Conservation (phyloP, 2,888 invertebrate species). For the Clistopyga incitator region DNA sequence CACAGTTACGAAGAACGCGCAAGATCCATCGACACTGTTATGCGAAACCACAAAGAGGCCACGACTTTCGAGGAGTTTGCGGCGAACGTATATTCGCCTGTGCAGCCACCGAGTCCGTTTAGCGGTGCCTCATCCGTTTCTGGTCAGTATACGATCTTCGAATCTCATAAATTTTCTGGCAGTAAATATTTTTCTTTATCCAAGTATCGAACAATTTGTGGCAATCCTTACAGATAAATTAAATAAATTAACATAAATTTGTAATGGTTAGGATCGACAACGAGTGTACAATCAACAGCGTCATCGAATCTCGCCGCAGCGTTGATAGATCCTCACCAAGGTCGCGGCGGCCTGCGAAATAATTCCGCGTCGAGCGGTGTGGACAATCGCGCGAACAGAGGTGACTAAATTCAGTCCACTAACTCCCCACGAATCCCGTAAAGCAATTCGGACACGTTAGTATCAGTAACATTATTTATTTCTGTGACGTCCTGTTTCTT, state of each 20-base stretch:
- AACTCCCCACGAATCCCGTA: slow-evolving; percentile 77
- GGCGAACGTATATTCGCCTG: slow-evolving; percentile 89
- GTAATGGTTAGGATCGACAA: slow-evolving; percentile 80
- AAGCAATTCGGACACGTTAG: slow-evolving; percentile 76
- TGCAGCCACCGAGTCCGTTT: slow-evolving; percentile 86
- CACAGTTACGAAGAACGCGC: slow-evolving; percentile 95
- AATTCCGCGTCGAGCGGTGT: slow-evolving; percentile 78
- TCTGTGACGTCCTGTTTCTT: slow-evolving; percentile 43
- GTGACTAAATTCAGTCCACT: slow-evolving; percentile 79
- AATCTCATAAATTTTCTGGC: background rate
- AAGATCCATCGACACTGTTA: slow-evolving; percentile 93
- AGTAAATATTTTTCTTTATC: too few species aligned
- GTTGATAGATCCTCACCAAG: slow-evolving; percentile 86
- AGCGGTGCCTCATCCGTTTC: slow-evolving; percentile 82
- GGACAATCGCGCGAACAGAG: slow-evolving; percentile 83
- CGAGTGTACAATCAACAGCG: slow-evolving; percentile 83
- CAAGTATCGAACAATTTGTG: background rate
- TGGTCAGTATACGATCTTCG: slow-evolving; percentile 72
- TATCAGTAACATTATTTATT: slow-evolving; percentile 71
- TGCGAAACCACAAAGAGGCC: slow-evolving; percentile 93
- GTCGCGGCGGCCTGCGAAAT: slow-evolving; percentile 82
- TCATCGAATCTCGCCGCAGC: slow-evolving; percentile 87
- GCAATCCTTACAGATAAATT: background rate
- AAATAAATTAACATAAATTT: background rate
- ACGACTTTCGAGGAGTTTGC: slow-evolving; percentile 96